Evolutionary conservation across 2,888 invertebrate genomes (phyloP), one percentile per base, ranked within the genome.

Genomic region (Ischnura elegans): DNA sequence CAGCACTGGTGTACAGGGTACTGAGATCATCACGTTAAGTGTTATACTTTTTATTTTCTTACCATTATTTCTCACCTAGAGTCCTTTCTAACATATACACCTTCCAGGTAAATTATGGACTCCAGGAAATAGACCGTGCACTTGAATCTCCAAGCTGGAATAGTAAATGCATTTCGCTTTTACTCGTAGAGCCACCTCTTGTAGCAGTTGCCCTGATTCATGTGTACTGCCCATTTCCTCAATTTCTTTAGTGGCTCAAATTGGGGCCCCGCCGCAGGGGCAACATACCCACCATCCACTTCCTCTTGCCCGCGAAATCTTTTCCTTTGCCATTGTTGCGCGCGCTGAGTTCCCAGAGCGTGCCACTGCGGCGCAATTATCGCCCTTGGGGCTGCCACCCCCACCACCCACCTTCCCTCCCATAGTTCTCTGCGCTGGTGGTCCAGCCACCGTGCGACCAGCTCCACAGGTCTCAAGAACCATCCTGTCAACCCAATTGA

Each of bases 291-390:
- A 36, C 8, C 36, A 10, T 25, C 36, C 76, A 36, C 36, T 76
- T 36, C 36, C 76, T 4, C 21, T 25, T 19, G 5, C 8, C 45
- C 86, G 86, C 45, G 42, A 13, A 85, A 85, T 85, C 43, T 46
- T n/a, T n/a, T 21, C 42, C 45, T 25, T 16, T 25, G 45, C 43
- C 45, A 46, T 86, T 86, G 25, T 86, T 86, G 46, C 45, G 45
- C 36, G 86, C 45, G 86, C 46, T 36, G 10, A 46, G 29, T 86
- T 86, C 42, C 86, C 46, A 10, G 46, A 86, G 86, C 46, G 86
- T 86, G 86, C 45, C 86, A n/a, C 46, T 10, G 45, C 86, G n/a
- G 46, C 19, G 51, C 45, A 86, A 86, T 86, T 45, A 86, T 86
- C 86, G 86, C 86, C 86, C 86, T 46, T 46, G 46, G 86, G 8